Percentiles rank a stretch among this genome's conserved stretches.
These are phyloP conservation scores for Carcina quercana DNA, from an alignment of 2,888 invertebrate genomes.

Conservation along the genomic window DNA sequence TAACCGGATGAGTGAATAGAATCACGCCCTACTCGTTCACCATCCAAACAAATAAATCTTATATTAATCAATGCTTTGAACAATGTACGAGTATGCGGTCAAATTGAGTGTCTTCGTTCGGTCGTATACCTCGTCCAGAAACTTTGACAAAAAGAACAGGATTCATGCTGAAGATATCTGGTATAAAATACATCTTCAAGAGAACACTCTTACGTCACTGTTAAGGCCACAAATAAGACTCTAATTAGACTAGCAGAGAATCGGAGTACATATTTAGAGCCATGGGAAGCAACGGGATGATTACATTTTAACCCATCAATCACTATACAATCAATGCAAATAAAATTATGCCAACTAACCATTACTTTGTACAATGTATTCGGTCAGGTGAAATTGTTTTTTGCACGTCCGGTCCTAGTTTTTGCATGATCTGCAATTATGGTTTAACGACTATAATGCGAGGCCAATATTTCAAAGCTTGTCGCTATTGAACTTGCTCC, in stretches of 20 bases:
- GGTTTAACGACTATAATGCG: conserved; percentile 47
- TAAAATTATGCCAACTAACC: conserved; percentile 61
- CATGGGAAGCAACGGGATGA: no score
- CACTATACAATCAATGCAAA: no score
- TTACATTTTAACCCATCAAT: no score
- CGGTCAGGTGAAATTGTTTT: conserved; percentile 39
- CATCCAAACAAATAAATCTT: conserved; percentile 59
- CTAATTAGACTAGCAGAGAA: no score
- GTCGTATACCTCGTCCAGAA: no score
- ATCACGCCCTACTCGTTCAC: conserved; percentile 34
- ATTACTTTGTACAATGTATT: conserved; percentile 27
- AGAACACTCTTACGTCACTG: no score
- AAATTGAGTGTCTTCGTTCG: no score
- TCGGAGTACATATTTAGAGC: no score
- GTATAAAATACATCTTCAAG: no score
- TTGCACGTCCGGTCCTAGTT: conserved; percentile 32
- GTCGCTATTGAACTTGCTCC: conserved; percentile 35
- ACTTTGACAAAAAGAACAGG: no score
- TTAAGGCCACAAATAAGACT: no score
- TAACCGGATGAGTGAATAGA: conserved; percentile 30
- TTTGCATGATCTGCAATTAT: conserved; percentile 61
- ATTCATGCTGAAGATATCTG: no score
- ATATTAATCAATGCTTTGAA: conserved; percentile 38
- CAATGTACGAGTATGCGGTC: neutral
- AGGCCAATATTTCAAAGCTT: conserved; percentile 43